phyloP scores from a whole-genome alignment of 2,888 invertebrate genomes.

The Drosophila anceps region DNA sequence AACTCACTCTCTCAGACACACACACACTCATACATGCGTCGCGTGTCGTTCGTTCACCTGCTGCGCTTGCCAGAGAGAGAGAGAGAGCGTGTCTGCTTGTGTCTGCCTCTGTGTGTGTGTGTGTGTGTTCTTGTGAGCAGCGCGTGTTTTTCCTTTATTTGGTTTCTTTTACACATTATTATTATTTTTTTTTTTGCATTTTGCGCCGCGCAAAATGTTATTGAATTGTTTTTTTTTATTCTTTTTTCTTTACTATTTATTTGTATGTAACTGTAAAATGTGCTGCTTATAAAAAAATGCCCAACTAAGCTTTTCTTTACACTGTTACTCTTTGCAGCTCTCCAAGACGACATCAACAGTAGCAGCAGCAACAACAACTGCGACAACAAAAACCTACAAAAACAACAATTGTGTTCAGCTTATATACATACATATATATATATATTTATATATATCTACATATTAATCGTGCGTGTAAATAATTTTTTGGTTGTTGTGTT shows the following conservation, averaged over 20 bases:
- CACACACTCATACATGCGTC: constrained; percentile 52
- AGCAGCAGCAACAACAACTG: constrained; percentile 20
- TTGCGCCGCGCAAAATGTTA: constrained; percentile 56
- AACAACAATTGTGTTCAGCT: constrained; percentile 31
- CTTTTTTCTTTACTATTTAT: constrained; percentile 12
- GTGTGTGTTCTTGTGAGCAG: constrained; percentile 44
- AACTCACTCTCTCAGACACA: constrained; percentile 34
- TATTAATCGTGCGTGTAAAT: constrained; percentile 30
- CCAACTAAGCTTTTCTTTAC: constrained; percentile 47
- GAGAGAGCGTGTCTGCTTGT: neutral
- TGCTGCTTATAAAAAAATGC: constrained; percentile 49
- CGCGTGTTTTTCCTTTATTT: constrained; percentile 60
- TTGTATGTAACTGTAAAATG: constrained; percentile 24
- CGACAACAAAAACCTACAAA: constrained; percentile 16
- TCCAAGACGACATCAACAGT: constrained; percentile 37
- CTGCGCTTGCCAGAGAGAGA: constrained; percentile 26
- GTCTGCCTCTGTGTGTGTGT: constrained; percentile 2
- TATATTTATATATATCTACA: neutral
- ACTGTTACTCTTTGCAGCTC: constrained; percentile 50
- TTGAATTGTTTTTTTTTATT: constrained; percentile 26
- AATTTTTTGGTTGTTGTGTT: constrained; percentile 33
- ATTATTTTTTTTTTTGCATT: constrained; percentile 16
- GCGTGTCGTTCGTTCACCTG: constrained; percentile 79
- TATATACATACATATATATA: constrained; percentile 3
- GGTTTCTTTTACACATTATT: constrained; percentile 30